Conservation (phyloP, 2,113 vertebrate species). For the Neoarius graeffei region DNA sequence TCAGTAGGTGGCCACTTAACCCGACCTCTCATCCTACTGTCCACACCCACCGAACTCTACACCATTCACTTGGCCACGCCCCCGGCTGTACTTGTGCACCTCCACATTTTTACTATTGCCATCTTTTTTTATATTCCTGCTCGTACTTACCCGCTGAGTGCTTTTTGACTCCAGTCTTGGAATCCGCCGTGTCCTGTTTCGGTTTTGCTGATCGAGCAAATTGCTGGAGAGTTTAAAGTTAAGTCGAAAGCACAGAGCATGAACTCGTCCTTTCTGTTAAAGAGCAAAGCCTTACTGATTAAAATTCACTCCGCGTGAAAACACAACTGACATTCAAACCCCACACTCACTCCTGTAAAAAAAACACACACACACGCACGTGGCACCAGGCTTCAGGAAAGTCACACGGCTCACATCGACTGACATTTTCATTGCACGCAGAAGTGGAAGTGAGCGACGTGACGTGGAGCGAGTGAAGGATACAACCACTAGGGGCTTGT, state of each 20-base stretch:
- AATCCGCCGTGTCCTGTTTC: constrained; percentile 79
- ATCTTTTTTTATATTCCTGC: background rate
- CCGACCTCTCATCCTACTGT: background rate
- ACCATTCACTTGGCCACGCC: background rate
- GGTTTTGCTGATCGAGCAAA: constrained; percentile 95
- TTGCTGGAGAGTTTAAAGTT: constrained; percentile 75
- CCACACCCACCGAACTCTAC: background rate
- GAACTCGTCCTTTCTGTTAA: background rate
- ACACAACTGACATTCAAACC: constrained; percentile 8
- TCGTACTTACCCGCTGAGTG: constrained; percentile 40
- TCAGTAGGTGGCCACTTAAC: background rate
- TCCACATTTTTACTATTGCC: background rate
- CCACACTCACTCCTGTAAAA: background rate
- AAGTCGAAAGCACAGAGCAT: constrained; percentile 55
- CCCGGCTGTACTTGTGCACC: no score
- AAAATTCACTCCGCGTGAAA: constrained; percentile 9
- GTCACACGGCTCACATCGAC: background rate
- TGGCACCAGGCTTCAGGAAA: background rate
- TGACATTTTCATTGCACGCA: background rate
- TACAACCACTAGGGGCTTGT: constrained; percentile 97
- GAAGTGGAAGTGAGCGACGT: background rate
- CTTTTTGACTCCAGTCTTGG: constrained; percentile 64
- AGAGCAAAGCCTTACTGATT: background rate
- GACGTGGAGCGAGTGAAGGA: constrained; percentile 74
- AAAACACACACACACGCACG: background rate